Conservation (phyloP, 2,888 invertebrate genomes). For the Girardia tigrina region DNA sequence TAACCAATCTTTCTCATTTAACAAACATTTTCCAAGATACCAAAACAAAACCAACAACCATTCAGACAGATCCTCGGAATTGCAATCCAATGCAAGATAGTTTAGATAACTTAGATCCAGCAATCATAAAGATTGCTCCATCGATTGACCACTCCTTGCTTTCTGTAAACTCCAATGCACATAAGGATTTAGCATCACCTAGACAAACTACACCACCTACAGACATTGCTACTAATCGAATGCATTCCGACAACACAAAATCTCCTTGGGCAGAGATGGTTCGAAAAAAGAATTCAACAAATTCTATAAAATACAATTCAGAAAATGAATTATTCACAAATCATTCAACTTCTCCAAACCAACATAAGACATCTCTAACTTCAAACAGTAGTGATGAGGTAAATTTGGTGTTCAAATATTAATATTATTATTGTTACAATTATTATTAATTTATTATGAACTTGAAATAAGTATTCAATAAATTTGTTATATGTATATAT, state of each 20-base stretch:
- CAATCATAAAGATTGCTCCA: neutral
- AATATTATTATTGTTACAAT: too few species aligned
- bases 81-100: neutral
- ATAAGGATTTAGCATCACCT: neutral
- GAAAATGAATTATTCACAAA: slow-evolving; percentile 11
- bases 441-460: too few species aligned
- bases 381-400: slow-evolving; percentile 4
- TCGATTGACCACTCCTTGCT: too few species aligned
- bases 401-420: too few species aligned
- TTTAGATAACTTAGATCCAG: neutral
- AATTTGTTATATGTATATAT: too few species aligned
- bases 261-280: neutral
- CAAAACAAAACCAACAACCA: neutral
- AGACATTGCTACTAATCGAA: neutral
- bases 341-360: neutral
- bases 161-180: neutral
- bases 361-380: neutral
- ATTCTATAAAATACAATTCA: neutral
- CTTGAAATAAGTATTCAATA: too few species aligned
- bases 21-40: slow-evolving; percentile 3
- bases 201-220: neutral
- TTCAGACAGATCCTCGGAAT: neutral
- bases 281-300: neutral
- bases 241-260: slow-evolving; percentile 3
- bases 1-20: too few species aligned